Evolutionary conservation across 2,113 vertebrate species (phyloP).

Genomic region (Cebus imitator): DNA sequence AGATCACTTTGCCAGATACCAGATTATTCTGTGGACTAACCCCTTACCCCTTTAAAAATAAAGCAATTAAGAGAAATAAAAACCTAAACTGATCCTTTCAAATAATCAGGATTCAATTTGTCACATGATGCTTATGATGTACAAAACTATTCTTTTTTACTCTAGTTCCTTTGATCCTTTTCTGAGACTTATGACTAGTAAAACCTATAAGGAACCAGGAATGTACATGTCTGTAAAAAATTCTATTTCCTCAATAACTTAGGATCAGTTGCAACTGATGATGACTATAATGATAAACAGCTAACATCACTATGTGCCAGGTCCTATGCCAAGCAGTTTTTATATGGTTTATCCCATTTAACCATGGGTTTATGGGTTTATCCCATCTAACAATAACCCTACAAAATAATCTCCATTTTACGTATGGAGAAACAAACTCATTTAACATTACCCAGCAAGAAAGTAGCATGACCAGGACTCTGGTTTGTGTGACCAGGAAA

Average conservation of each 20-base stretch:
- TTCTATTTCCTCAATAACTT: constrained; percentile 1
- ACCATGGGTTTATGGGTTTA: too few relatives aligned
- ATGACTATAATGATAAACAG: neutral
- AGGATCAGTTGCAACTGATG: neutral
- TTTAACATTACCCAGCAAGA: neutral
- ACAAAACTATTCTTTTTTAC: neutral
- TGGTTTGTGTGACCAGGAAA: neutral
- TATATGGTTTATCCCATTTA: neutral
- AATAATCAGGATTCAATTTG: neutral
- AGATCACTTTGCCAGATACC: neutral
- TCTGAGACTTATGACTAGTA: neutral
- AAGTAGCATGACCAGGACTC: neutral
- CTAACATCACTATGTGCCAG: neutral
- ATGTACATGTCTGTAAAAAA: neutral
- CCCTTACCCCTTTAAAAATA: neutral
- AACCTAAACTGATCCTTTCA: neutral
- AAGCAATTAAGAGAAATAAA: neutral
- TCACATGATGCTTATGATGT: neutral
- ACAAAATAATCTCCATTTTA: neutral
- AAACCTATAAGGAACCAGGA: neutral
- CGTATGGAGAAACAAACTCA: neutral
- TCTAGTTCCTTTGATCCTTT: neutral
- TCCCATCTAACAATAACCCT: neutral
- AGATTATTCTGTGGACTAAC: neutral
- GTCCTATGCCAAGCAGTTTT: neutral